Base-by-base conservation (phyloP, 92 coral and sea anemone species). In the Blastomussa wellsi region DNA sequence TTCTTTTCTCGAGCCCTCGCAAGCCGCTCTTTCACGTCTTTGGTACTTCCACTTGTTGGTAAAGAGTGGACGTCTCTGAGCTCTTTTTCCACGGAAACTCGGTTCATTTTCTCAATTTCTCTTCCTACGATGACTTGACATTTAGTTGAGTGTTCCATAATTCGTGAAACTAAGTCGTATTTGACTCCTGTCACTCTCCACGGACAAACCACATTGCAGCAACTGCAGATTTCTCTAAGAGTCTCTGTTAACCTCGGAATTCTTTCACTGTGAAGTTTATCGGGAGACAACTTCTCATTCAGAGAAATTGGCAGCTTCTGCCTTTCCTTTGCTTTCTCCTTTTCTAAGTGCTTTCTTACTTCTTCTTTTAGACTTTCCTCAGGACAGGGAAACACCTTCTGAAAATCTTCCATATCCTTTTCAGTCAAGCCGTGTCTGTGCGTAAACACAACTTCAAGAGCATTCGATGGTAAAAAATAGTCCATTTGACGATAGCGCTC, bases 121-220 rank as follows among this genome's bases (percentile, higher is more conserved):
- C 42, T 42, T 11, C 76, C 49, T 11, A 76, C 82, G 9, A 42
- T 24, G 48, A 74, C 32, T 2, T 65, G 42, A 66, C 77, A 47
- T 68, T 82, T 69, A 74, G 13, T 76, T 44, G 87, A 59, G n/a
- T 87, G 82, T 81, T 87, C 92, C 92, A 89, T 89, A 59, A 89
- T 89, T 37, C 92, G 38, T 15, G 85, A 84, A 35, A 89, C 84
- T 6, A 89, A 68, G 82, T 89, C 92, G 36, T 89, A 89, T 44
- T 89, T 89, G 1, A 89, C 91, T 19, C 92, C 88, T 47, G 81
- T 69, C 71, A 66, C 39, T 85, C 92, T 79, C 72, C 83, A 80
- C 37, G 76, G 79, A 55, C 92, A 89, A 36, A 44, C 74, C 33
- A 62, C 84, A 33, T 82, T 73, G 3, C 81, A 49, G 39, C 90